Evolutionary conservation across 2,113 vertebrate species (phyloP).

Genomic region (Cichladusa arquata): DNA sequence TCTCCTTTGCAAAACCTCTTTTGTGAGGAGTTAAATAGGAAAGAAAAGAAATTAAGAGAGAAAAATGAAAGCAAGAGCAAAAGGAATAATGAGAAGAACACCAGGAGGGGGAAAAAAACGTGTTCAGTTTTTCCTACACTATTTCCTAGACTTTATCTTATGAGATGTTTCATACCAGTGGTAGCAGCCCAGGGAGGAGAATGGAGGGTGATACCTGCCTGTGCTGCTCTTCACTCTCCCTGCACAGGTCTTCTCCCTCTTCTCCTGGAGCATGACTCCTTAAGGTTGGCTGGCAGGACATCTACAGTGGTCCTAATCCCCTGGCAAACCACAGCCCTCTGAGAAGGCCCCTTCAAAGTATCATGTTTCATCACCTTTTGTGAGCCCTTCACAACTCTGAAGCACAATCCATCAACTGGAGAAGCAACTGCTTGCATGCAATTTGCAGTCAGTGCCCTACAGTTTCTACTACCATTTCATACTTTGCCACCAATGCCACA

Average conservation of each 20-base stretch:
- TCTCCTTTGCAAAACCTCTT: background rate
- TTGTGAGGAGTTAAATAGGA: background rate
- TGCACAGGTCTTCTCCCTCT: background rate
- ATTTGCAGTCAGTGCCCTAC: background rate
- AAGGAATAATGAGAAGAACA: background rate
- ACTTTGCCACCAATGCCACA: background rate
- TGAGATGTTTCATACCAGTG: background rate
- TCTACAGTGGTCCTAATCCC: background rate
- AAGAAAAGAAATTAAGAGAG: background rate
- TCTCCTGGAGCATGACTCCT: background rate
- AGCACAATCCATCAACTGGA: background rate
- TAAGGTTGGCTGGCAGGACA: background rate
- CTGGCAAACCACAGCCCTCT: background rate
- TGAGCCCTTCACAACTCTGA: background rate
- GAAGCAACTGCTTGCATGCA: background rate
- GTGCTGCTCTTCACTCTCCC: background rate
- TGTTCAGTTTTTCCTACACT: background rate
- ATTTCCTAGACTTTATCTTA: background rate
- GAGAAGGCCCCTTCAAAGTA: background rate
- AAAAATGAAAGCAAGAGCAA: background rate
- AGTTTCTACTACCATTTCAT: background rate
- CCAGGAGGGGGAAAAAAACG: fast-evolving
- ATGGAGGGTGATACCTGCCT: fast-evolving
- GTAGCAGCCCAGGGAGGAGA: background rate
- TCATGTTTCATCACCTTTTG: fast-evolving